phyloP scores from a whole-genome alignment of 2,888 invertebrate species.

The Pseudococcus viburni region DNA sequence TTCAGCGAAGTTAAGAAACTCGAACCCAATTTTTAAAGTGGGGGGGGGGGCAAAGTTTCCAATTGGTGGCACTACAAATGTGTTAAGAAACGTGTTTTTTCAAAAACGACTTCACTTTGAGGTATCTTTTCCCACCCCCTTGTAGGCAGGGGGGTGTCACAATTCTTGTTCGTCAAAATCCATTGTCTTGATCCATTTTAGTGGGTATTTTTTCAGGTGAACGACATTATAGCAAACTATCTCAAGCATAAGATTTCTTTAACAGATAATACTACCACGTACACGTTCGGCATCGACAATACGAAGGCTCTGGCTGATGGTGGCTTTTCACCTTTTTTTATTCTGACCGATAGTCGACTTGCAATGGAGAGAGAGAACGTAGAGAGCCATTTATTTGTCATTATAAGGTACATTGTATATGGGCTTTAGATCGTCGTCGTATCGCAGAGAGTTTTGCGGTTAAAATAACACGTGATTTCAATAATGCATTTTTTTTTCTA shows the following conservation, averaged over 20 bases:
- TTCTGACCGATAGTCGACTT: background rate
- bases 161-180: too few relatives aligned
- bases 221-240: background rate
- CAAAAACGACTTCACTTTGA: too few relatives aligned
- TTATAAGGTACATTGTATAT: slow-evolving; percentile 5
- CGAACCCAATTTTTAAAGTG: too few relatives aligned
- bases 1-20: too few relatives aligned
- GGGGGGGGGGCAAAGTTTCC: too few relatives aligned
- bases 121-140: too few relatives aligned
- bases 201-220: background rate
- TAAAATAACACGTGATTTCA: slow-evolving; percentile 40
- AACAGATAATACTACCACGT: slow-evolving; percentile 3
- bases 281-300: slow-evolving; percentile 12
- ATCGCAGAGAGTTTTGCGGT: background rate
- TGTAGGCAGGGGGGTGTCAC: too few relatives aligned
- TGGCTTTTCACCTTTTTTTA: background rate
- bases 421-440: background rate
- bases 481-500: background rate
- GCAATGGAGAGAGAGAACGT: background rate
- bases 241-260: slow-evolving; percentile 32
- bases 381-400: background rate
- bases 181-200: too few relatives aligned
- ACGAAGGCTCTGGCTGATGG: background rate
- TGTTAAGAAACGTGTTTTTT: too few relatives aligned
- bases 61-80: too few relatives aligned